phyloP scores from a whole-genome alignment of 2,113 vertebrate species.

The Apistogramma diplotaenia region DNA sequence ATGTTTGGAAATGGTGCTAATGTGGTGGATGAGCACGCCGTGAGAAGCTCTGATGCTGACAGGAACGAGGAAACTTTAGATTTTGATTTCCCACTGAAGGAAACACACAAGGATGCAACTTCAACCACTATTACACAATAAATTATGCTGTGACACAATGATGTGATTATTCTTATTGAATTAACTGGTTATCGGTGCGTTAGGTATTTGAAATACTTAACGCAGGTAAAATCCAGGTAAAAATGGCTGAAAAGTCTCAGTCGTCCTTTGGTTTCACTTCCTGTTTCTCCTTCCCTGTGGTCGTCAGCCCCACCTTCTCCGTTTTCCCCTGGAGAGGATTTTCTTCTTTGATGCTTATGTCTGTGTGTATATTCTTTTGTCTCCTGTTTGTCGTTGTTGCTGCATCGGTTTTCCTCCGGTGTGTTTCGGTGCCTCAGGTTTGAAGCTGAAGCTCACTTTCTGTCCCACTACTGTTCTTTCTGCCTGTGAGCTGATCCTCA shows the following conservation, averaged over 20 bases:
- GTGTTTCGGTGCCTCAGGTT: background rate
- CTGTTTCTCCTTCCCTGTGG: background rate
- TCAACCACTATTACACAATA: background rate
- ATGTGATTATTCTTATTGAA: background rate
- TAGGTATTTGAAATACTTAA: background rate
- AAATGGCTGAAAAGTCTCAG: background rate
- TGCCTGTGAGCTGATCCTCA: fast-evolving
- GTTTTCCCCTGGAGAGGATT: background rate
- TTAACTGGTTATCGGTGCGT: background rate
- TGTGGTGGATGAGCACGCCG: slow-evolving; percentile 41
- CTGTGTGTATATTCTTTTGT: background rate
- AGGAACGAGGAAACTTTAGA: background rate
- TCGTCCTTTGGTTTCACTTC: background rate
- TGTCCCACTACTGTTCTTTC: background rate
- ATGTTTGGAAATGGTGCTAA: slow-evolving; percentile 74
- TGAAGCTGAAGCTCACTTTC: background rate
- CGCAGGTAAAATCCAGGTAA: background rate
- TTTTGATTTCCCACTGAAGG: background rate
- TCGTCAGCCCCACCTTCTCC: background rate
- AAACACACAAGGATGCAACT: background rate
- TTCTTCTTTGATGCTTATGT: background rate
- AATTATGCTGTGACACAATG: background rate
- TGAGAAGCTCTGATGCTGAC: slow-evolving; percentile 7
- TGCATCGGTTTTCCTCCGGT: background rate
- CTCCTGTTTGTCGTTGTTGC: background rate